Base-by-base conservation (phyloP, 2,113 vertebrate genomes). In the Lasiurus borealis region DNA sequence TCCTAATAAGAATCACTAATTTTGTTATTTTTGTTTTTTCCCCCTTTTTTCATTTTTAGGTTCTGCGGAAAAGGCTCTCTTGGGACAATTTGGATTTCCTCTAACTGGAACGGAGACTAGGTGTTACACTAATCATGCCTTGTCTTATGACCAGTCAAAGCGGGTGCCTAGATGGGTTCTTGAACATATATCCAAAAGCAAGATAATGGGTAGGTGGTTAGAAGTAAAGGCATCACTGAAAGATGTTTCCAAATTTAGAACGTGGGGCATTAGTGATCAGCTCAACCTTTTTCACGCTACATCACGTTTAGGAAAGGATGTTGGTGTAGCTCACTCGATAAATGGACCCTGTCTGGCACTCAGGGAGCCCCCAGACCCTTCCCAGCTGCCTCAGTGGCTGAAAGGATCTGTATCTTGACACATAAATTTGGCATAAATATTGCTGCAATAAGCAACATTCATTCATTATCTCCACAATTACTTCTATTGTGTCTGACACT, bases 141-240 rank as follows among this genome's bases (percentile, higher is more conserved):
- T 99, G 87, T 99, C 99, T n/a, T 99, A 99, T 3, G 99, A 99
- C 84, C 99, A 98, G 93, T 96, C 98, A 18, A 99, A 98, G 88
- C 98, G 98, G 1, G 98, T 98, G 11, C 99, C 99, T 1, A 96
- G 97, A 96, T 99, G 99, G 99, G 99, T 99, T 50, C 98, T 99
- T 10, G 99, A 99, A 77, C 99, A 99, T 85, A 97, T 99, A 90
- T 98, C 98, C 15, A 97, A 98, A 85, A 97, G 96, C 46, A 99
- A 99, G 96, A 98, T 98, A 1, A 82, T 95, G n/a, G 99, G 99
- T 99, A 98, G 92, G 97, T 97, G 64, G 40, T 18, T 88, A 77
- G 34, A 95, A 25, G 31, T 52, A 13, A 59, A 23, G 69, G 25
- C 27, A 27, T 89, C 46, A 25, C 5, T 78, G n/a, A 52, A 44